phyloP scores from a whole-genome alignment of 2,113 vertebrate genomes.

The Picathartes gymnocephalus region DNA sequence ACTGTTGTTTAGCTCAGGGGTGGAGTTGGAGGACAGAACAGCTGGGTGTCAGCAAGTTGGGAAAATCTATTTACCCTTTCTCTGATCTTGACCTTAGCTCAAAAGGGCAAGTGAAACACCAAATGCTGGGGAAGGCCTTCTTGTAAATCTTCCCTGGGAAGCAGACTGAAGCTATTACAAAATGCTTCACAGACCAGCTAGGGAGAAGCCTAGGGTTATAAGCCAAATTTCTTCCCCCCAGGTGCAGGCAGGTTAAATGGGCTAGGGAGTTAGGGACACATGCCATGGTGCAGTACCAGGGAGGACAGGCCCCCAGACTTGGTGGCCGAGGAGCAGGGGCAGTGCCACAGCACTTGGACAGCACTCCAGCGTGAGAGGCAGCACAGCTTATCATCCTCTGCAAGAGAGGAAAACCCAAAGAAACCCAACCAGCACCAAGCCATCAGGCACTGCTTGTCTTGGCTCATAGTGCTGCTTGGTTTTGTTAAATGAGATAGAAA shows the following conservation, averaged over 20 bases:
- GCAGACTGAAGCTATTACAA: background rate
- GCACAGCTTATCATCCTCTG: background rate
- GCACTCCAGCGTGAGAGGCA: accelerated
- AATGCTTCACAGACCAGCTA: background rate
- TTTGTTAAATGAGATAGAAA: background rate
- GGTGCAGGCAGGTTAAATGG: background rate
- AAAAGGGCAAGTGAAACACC: constrained; percentile 13
- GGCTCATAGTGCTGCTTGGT: background rate
- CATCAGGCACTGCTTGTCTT: background rate
- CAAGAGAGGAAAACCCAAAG: background rate
- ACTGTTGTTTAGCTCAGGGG: background rate
- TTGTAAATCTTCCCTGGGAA: background rate
- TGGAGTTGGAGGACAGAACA: background rate
- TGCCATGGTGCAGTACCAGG: background rate
- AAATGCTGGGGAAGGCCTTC: background rate
- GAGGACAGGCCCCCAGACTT: background rate
- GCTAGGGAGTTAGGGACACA: accelerated
- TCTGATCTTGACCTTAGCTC: constrained; percentile 14
- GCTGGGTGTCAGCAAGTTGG: background rate
- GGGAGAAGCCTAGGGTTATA: background rate
- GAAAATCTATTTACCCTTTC: background rate
- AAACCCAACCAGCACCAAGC: background rate
- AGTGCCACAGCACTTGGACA: accelerated
- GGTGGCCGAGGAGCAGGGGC: accelerated
- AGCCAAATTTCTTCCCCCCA: background rate